Base-by-base conservation (phyloP, 1,140 invertebrate genomes). In the Pseudomyrmex dendroicus region DNA sequence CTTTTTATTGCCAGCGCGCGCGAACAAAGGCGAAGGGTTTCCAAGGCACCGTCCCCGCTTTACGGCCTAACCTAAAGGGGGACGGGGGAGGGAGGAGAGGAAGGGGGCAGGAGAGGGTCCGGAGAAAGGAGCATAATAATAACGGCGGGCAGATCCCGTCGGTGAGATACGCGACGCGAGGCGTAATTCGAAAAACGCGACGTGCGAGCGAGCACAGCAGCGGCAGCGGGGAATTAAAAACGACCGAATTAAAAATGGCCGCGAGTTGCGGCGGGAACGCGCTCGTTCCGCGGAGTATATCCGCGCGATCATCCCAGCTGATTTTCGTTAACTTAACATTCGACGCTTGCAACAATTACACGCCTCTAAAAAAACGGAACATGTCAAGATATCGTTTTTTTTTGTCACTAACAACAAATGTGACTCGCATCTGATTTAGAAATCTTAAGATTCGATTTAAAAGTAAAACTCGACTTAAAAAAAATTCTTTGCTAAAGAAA, bases 1-100 rank as follows among this genome's bases (percentile, higher is more conserved):
- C 63, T 73, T 89, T 89, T 89, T 89, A 89, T 88, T 66, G 66
- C 83, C 66, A 59, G 17, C 73, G 59, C 48, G 83, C 64, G 73
- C 59, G 87, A 88, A 89, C 86, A 86, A 89, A 89, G 78, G 73
- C 70, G 82, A 15, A 86, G 73, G 73, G 54, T 83, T 78, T 68
- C 61, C 22, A 66, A 52, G 17, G 52, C 20, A 17, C 50, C 46
- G 72, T 78, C 44, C 50, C 61, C 70, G 66, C 84, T 88, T 88
- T 89, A 88, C 84, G 68, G 70, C 84, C 86, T 35, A 63, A 66
- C 87, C 22, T 57, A 83, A 84, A 76, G 64, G 73, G 82, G 66
- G 22, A 82, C 17, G 59, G 76, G 64, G 46, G 66, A n/a, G n/a
- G n/a, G n/a, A n/a, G n/a, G n/a, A n/a, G 35, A 35, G 48, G 44